These are phyloP conservation scores for Chascanopsetta lugubris DNA, from an alignment of 2,113 vertebrate species.

Conservation along the genomic window DNA sequence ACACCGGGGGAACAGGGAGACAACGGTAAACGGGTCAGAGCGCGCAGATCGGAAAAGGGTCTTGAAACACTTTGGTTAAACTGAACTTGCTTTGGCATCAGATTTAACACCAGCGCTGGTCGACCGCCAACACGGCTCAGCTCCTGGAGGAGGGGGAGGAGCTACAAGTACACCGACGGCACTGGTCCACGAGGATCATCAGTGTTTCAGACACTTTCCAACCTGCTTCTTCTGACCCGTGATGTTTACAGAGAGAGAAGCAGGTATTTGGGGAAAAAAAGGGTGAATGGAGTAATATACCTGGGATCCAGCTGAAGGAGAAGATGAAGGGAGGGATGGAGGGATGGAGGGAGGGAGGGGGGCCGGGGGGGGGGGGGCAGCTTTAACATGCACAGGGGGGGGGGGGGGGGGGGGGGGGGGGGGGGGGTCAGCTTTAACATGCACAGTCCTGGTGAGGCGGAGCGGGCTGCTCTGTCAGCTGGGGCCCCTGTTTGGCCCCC, in stretches of 20 bases:
- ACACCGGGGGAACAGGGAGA: slow-evolving; percentile 46
- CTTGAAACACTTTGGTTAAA: slow-evolving; percentile 48
- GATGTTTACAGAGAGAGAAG: slow-evolving; percentile 30
- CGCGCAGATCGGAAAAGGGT: slow-evolving; percentile 42
- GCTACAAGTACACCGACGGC: slow-evolving; percentile 20
- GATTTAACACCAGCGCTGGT: slow-evolving; percentile 14
- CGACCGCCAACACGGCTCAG: not conserved
- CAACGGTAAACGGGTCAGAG: slow-evolving; percentile 23
- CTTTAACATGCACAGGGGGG: slow-evolving; percentile 89
- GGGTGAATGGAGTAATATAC: slow-evolving; percentile 44
- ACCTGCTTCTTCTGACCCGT: slow-evolving; percentile 36
- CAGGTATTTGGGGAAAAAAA: slow-evolving; percentile 42
- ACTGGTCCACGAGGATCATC: not conserved
- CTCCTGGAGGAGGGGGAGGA: slow-evolving; percentile 14
- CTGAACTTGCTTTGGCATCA: slow-evolving; percentile 42
- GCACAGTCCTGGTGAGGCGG: slow-evolving; percentile 93
- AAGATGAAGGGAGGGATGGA: slow-evolving; percentile 37
- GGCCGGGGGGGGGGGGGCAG: slow-evolving; percentile 27
- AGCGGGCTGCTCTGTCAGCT: slow-evolving; percentile 88
- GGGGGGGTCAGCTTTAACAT: slow-evolving; percentile 81
- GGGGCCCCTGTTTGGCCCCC: slow-evolving; percentile 87
- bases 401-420: slow-evolving; percentile 25
- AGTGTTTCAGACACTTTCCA: slow-evolving; percentile 48
- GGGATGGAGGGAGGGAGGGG: slow-evolving; percentile 31
- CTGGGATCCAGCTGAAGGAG: slow-evolving; percentile 38